These are phyloP conservation scores for Nineta flava DNA, from an alignment of 2,888 invertebrate genomes.

Conservation along the genomic window DNA sequence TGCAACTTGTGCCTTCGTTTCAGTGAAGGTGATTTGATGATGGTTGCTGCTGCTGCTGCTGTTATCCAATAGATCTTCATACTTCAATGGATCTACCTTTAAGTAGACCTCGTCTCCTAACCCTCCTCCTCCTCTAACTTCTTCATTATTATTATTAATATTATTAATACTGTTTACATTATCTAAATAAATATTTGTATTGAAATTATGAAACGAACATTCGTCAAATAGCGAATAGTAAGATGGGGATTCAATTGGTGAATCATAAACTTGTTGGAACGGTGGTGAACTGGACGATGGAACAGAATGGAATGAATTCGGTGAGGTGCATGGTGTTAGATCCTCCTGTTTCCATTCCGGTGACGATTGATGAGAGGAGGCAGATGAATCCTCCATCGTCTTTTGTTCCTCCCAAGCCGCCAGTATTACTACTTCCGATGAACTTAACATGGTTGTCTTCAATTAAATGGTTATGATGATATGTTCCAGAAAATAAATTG, in stretches of 20 bases:
- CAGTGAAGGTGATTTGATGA: constrained; percentile 13
- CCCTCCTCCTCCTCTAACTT: background rate
- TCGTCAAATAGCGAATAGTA: constrained; percentile 8
- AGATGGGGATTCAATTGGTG: background rate
- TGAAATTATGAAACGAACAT: background rate
- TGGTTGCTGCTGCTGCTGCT: constrained; percentile 13
- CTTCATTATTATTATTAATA: too few species aligned
- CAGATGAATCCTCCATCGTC: constrained; percentile 37
- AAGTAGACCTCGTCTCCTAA: constrained; percentile 15
- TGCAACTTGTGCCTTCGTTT: constrained; percentile 38
- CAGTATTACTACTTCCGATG: constrained; percentile 22
- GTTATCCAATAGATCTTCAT: constrained; percentile 15
- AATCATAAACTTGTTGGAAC: constrained; percentile 21
- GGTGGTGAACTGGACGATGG: constrained; percentile 18
- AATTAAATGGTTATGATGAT: too few species aligned
- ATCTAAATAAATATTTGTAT: background rate
- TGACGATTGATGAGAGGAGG: constrained; percentile 26
- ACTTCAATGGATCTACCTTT: constrained; percentile 16
- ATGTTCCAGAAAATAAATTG: constrained; percentile 20
- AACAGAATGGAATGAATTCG: constrained; percentile 19
- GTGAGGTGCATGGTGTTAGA: constrained; percentile 10
- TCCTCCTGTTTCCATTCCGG: constrained; percentile 10
- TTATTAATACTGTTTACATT: background rate
- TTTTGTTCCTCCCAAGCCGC: constrained; percentile 19
- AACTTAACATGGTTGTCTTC: constrained; percentile 14